Base-by-base conservation (phyloP, 2,888 invertebrate species). In the Acanthosepion lycidas region DNA sequence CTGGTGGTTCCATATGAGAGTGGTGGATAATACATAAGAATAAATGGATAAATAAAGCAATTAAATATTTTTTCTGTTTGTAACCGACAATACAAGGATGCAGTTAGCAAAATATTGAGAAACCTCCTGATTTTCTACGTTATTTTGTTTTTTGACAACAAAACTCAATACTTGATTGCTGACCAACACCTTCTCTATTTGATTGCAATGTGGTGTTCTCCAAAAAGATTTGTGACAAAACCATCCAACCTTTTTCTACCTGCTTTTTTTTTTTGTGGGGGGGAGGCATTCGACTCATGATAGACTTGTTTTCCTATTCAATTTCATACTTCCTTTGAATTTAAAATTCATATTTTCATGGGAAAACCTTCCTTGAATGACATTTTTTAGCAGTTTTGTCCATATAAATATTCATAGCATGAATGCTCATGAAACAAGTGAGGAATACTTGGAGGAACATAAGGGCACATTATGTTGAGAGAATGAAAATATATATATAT, bases 1-100 rank as follows among this genome's bases (percentile, higher is more conserved):
- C 97, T 97, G 96, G 96, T 95, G 94, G 94, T 94, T 97, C 51
- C 97, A 97, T 94, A 96, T 95, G 93, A 51, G 6, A 94, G 18
- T 5, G 1, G 64, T 59, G 33, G 94, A 94, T 55, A 94, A 94
- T 64, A 94, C 94, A 55, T 94, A 49, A 93, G 18, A 92, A 9
- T 12, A n/a, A 78, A 78, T 15, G 18, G 3, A 15, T 15, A n/a
- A 78, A 78, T 4, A 28, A 59, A 51, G 51, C 15, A 51, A 51
- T 91, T 91, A 15, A 15, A 5, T 91, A 42, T 91, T 91, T 91
- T 18, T 18, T 20, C 9, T 8, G 26, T 48, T 26, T 49, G 23
- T 92, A n/a, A n/a, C 51, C 26, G 28, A 92, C 3, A 28, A 0
- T 51, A 20, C 26, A 92, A 92, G 8, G 26, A n/a, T 51, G 6